Percentiles rank a stretch among this genome's conserved stretches.
Conservation (phyloP, 2,113 vertebrate species). For the Regulus satrapa region DNA sequence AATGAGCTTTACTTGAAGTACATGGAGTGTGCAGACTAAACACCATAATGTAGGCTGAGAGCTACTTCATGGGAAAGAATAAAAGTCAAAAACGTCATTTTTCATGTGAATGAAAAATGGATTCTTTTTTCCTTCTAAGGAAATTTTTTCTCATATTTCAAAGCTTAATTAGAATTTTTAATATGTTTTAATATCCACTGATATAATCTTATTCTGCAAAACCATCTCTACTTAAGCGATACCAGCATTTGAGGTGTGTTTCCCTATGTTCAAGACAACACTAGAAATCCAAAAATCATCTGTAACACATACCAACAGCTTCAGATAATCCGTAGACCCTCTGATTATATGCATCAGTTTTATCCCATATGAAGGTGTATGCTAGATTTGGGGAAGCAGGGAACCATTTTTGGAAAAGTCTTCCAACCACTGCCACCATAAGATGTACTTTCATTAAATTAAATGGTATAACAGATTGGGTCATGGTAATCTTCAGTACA, state of each 20-base stretch:
- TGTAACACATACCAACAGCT: conserved; percentile 84
- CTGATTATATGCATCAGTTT: conserved; percentile 96
- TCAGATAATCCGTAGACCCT: conserved; percentile 94
- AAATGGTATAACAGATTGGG: conserved; percentile 87
- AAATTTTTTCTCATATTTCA: background rate
- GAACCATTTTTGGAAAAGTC: conserved; percentile 97
- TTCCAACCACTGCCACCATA: conserved; percentile 96
- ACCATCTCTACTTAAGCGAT: background rate
- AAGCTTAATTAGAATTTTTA: background rate
- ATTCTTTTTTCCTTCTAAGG: background rate
- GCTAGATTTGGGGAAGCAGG: conserved; percentile 94
- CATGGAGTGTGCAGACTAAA: background rate
- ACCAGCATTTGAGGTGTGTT: background rate
- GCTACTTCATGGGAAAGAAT: background rate
- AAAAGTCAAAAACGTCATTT: background rate
- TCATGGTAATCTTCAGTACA: conserved; percentile 95
- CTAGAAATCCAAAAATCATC: background rate
- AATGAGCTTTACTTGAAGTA: background rate
- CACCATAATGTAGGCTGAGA: background rate
- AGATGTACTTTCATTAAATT: conserved; percentile 98
- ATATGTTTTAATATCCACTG: background rate
- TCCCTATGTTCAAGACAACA: background rate
- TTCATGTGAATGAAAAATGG: background rate
- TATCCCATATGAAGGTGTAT: conserved; percentile 99
- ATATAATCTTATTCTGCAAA: background rate